Percentiles rank a stretch among this genome's conserved stretches.
phyloP scores from a whole-genome alignment of 2,113 vertebrate genomes.

The Chaetops frenatus region DNA sequence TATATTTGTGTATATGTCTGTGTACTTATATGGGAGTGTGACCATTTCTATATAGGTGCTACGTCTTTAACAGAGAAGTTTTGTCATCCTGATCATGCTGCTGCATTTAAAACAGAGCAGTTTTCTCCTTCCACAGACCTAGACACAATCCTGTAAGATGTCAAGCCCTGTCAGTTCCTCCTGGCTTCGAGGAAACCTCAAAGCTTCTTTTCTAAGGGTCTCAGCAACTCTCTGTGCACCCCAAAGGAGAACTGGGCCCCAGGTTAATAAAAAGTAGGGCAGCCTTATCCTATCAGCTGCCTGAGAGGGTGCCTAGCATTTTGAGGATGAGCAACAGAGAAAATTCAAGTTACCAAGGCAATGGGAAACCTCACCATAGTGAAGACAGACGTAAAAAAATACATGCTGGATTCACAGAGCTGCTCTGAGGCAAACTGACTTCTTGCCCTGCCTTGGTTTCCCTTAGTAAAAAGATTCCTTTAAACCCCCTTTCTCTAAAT shows the following conservation, averaged over 20 bases:
- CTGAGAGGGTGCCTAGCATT: background rate
- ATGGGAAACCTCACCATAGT: background rate
- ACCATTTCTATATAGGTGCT: background rate
- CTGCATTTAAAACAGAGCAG: background rate
- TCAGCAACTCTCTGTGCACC: background rate
- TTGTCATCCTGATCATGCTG: background rate
- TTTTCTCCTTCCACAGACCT: background rate
- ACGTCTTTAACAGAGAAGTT: background rate
- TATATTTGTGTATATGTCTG: rapidly evolving
- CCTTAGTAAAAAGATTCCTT: background rate
- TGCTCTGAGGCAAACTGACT: background rate
- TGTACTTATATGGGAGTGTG: background rate
- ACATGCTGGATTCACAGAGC: rapidly evolving
- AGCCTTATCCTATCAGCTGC: background rate
- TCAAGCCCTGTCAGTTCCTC: background rate
- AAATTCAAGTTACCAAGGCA: background rate
- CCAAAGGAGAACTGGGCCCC: background rate
- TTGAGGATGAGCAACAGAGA: background rate
- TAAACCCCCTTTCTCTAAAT: rapidly evolving
- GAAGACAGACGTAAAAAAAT: background rate
- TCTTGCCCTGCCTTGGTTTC: background rate
- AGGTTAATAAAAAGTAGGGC: slow-evolving; percentile 22
- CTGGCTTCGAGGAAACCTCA: background rate
- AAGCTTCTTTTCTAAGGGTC: background rate
- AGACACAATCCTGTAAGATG: background rate